A percentile compares a stretch with the other conserved stretches of the same genome.
Evolutionary conservation across 2,797 vertebrate genomes (phyloP).

Genomic region (Peromyscus attwateri): DNA sequence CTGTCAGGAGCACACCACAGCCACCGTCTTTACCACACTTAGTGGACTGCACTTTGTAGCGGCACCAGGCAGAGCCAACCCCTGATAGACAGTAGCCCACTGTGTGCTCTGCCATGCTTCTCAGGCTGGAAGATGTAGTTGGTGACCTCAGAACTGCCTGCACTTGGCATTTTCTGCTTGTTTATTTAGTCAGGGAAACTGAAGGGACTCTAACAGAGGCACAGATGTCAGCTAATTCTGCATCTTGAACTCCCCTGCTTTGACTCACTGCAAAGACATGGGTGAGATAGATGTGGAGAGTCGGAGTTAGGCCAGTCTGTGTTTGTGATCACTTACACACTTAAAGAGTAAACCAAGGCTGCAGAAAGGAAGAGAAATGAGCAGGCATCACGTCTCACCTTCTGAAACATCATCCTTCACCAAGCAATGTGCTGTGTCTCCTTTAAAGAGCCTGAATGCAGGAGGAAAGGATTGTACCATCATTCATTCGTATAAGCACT

Average conservation of each 20-base stretch:
- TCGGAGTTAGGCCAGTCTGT: neutral
- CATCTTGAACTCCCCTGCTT: neutral
- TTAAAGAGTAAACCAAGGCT: neutral
- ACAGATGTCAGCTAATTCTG: conserved; percentile 26
- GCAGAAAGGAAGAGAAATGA: neutral
- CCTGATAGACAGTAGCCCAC: rapidly evolving
- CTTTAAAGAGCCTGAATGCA: neutral
- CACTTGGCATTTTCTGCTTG: neutral
- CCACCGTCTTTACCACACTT: rapidly evolving
- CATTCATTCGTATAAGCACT: rapidly evolving
- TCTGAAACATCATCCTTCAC: no score
- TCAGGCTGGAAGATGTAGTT: neutral
- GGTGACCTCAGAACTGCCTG: neutral
- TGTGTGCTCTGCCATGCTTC: rapidly evolving
- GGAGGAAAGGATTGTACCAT: neutral
- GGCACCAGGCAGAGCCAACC: neutral
- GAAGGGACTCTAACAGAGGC: neutral
- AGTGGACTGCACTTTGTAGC: neutral
- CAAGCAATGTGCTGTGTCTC: no score
- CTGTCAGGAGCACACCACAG: rapidly evolving
- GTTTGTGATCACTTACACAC: neutral
- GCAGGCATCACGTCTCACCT: neutral
- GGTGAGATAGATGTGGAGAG: neutral
- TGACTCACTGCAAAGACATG: neutral
- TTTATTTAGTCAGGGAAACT: conserved; percentile 6